These are phyloP conservation scores for Apogon talboti DNA, from an alignment of 2,797 vertebrate species.

Conservation along the genomic window DNA sequence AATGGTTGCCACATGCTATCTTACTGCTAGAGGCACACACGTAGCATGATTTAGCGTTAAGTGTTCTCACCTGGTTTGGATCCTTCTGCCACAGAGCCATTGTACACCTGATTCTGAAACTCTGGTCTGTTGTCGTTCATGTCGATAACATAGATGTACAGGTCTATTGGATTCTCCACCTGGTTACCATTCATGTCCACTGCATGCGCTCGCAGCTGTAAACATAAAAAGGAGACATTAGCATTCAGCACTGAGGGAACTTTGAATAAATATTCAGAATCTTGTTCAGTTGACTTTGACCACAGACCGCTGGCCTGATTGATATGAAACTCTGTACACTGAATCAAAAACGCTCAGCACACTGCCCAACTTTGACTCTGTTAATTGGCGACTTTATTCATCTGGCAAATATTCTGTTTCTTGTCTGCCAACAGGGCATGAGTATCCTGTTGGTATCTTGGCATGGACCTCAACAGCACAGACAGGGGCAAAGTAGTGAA, in stretches of 20 bases:
- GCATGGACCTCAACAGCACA: conserved; percentile 44
- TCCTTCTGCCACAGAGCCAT: conserved; percentile 95
- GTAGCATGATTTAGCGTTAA: no score
- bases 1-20: no score
- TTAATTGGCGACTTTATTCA: conserved; percentile 64
- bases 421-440: conserved; percentile 51
- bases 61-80: conserved; percentile 92
- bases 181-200: conserved; percentile 99
- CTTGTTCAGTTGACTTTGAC: conserved; percentile 9
- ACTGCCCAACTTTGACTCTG: conserved; percentile 55
- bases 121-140: conserved; percentile 99
- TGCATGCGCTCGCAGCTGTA: conserved; percentile 93
- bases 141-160: conserved; percentile 98
- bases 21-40: no score
- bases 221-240: conserved; percentile 6
- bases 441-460: conserved; percentile 61
- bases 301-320: conserved; percentile 26
- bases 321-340: conserved; percentile 25
- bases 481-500: conserved; percentile 60
- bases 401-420: conserved; percentile 51
- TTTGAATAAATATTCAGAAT: conserved; percentile 31
- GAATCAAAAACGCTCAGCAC: conserved; percentile 22
- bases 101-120: conserved; percentile 96
- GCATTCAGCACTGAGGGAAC: conserved; percentile 2
- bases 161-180: conserved; percentile 97